Base-by-base conservation (phyloP, 1,140 invertebrate species). In the Helicoverpa armigera region DNA sequence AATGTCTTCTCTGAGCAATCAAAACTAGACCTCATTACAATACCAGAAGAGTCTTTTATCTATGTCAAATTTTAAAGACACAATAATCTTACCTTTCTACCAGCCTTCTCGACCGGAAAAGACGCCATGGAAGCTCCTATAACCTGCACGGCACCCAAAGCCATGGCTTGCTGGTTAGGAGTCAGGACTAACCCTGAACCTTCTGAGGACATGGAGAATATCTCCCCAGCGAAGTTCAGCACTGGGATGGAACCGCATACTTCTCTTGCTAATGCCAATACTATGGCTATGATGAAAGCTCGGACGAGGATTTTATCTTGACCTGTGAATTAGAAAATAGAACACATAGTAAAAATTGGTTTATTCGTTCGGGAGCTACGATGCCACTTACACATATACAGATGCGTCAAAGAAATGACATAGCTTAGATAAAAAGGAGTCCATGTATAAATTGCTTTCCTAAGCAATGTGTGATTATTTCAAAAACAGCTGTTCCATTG, bases 81-180 rank as follows among this genome's bases (percentile, higher is more conserved):
- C n/a, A n/a, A n/a, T n/a, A 29, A 16, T 14, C 69, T 83, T 56
- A 94, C 92, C 90, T 94, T 94, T 53, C 92, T 86, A 4, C 92
- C 91, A 79, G 85, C 79, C 23, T 83, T 91, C 70, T 94, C 90
- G 1, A 93, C 87, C 0, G 91, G 72, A 56, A 85, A 88, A 0
- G 88, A 90, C 9, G 90, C 90, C 9, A 94, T 23, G 11, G 85
- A 54, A 2, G 91, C 85, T 3, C 92, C 92, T 29, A 82, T 53
- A 0, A 94, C 88, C 80, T 94, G 92, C 0, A 93, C 91, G 2
- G 81, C 86, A 9, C 92, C 92, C 16, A 94, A 74, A 81, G 92
- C 78, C 88, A 94, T 94, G 2, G 92, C 92, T 53, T 94, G 91
- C 72, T 94, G 89, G 78, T 94, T 94, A 0, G 93, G 87, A 48